Percentiles rank a stretch among this genome's conserved stretches.
Evolutionary conservation across 2,888 invertebrate species (phyloP).

Genomic region (Trissolcus brochymenae): DNA sequence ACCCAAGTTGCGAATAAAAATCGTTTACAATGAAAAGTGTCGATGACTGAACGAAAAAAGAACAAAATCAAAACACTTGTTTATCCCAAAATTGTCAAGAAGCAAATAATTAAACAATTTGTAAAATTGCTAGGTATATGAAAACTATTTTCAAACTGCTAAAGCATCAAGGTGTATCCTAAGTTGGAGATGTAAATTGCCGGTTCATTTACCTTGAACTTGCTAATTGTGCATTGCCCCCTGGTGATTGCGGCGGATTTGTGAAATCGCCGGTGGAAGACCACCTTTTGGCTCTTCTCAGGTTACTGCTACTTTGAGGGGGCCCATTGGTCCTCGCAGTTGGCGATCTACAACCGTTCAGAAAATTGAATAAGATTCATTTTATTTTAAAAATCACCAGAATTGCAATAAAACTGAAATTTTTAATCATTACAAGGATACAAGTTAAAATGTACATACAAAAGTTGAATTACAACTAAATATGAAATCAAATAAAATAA

Average conservation of each 20-base stretch:
- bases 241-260: constrained; percentile 75
- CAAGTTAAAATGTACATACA: background rate
- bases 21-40: too few relatives aligned
- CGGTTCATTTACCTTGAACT: constrained; percentile 73
- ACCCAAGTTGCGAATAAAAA: too few relatives aligned
- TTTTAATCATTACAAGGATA: background rate
- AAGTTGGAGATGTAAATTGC: constrained; percentile 4
- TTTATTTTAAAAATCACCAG: background rate
- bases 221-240: constrained; percentile 72
- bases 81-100: background rate
- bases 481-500: background rate
- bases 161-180: background rate
- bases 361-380: background rate
- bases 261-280: constrained; percentile 91
- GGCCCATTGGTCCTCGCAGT: constrained; percentile 81
- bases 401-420: background rate
- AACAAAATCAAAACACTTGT: too few relatives aligned
- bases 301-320: constrained; percentile 77
- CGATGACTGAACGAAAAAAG: too few relatives aligned
- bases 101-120: background rate
- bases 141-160: constrained; percentile 2
- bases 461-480: background rate
- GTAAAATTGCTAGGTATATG: background rate
- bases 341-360: constrained; percentile 76
- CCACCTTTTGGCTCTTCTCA: constrained; percentile 84